Base-by-base conservation (phyloP, 2,113 vertebrate genomes). In the Leiothrix lutea region DNA sequence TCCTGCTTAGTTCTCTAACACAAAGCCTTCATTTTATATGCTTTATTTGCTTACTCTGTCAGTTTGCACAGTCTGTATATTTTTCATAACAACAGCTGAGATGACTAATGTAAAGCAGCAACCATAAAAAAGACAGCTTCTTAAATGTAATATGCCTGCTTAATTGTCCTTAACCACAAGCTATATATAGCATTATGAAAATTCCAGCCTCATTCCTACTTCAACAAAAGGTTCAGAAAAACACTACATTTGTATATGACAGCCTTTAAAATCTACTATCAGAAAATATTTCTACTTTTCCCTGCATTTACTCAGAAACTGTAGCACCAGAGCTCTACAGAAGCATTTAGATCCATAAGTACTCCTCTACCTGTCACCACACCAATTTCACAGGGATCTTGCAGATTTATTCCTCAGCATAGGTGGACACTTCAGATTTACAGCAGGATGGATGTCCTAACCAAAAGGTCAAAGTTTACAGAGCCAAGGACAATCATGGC, bases 81-180 rank as follows among this genome's bases (percentile, higher is more conserved):
- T 86, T 80, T 92, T 80, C 75, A 67, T 25, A 82, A 65, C 10
- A 80, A 48, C 31, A 80, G 29, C 38, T 33, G 54, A 54, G 38
- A 54, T 54, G n/a, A 71, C 40, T 84, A 65, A 67, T n/a, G 21
- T n/a, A 65, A 93, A 77, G 7, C 4, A 90, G 35, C 28, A 90
- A 79, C 60, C 60, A 69, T n/a, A 53, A 92, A 90, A 92, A 47
- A 87, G 14, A 21, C 6, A 64, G 50, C 31, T 80, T 85, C 85
- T 72, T 44, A 70, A 82, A 69, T 12, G 17, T 54, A 92, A 81
- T 47, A 82, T 9, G 18, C 8, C 35, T 57, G 20, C 51, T 94
- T 87, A 92, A 87, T 75, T 91, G 75, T 51, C 71, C 31, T 90
- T 88, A 94, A 71, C 51, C 64, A 86, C 42, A 89, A 80, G 47